Evolutionary conservation across 2,888 invertebrate species (phyloP).

Genomic region (Eupelmus urozonus): DNA sequence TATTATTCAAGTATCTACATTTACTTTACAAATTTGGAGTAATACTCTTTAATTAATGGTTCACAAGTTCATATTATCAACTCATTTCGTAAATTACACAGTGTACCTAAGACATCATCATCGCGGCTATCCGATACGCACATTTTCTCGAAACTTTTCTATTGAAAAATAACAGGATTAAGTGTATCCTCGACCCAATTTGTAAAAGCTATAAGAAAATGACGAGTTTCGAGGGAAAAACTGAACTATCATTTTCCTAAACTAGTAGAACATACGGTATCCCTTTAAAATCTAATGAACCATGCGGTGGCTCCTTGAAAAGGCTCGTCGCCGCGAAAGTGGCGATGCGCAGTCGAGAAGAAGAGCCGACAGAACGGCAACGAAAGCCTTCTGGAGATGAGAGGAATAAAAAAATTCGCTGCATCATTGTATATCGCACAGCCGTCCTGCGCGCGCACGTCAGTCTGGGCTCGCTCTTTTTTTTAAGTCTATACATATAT

Average conservation of each 20-base stretch:
- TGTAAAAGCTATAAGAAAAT: background rate
- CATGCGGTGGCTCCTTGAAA: background rate
- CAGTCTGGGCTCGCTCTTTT: background rate
- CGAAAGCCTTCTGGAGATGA: slow-evolving; percentile 12
- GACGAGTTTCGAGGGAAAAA: slow-evolving; percentile 32
- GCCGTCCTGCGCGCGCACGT: slow-evolving; percentile 25
- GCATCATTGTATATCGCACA: slow-evolving; percentile 46
- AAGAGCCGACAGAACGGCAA: slow-evolving; percentile 30
- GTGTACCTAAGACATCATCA: too few relatives aligned
- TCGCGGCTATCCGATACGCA: too few relatives aligned
- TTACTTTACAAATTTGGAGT: too few relatives aligned
- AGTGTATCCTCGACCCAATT: background rate
- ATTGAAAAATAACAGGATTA: background rate
- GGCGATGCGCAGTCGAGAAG: background rate
- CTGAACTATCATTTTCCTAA: slow-evolving; percentile 49
- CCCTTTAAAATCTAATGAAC: slow-evolving; percentile 47
- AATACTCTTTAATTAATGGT: too few relatives aligned
- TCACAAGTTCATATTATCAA: too few relatives aligned
- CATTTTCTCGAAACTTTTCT: background rate
- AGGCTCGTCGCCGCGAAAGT: background rate
- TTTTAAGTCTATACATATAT: background rate
- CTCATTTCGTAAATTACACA: too few relatives aligned
- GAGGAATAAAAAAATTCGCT: slow-evolving; percentile 49
- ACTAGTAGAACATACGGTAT: slow-evolving; percentile 38
- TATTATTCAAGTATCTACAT: too few relatives aligned